Evolutionary conservation across 2,113 vertebrate species (phyloP), one percentile per base, ranked within the genome.

Genomic region (Xenus cinereus): DNA sequence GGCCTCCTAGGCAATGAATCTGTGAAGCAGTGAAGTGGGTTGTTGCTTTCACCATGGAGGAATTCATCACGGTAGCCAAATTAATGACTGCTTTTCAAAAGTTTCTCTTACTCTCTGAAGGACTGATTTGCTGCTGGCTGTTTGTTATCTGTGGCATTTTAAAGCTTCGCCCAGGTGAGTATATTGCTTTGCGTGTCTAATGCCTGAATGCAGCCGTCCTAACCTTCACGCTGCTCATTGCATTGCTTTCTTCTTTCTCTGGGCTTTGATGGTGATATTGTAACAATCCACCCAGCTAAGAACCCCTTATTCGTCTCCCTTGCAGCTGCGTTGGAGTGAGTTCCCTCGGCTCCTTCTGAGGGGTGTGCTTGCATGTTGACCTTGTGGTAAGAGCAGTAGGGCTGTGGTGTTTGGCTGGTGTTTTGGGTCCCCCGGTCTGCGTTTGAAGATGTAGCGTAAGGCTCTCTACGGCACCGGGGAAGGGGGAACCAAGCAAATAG

Each of bases 1-100:
- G 67, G 81, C 84, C 66, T 96, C 77, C 53, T 50, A 60, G 87
- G 94, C 75, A 91, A 93, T 94, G 90, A 94, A 94, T 95, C 85
- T 94, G 69, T 50, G 80, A 78, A 93, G 64, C 66, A 45, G 64
- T 78, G 88, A 90, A 96, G 92, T 59, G 53, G 62, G 66, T 75
- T 91, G 86, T 45, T 75, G 86, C 88, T 93, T 95, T 92, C 83
- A 27, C 57, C 24, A 39, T 1, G 1, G 74, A 82, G 71, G 41
- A 89, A 92, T 93, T 92, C 35, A 75, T 96, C 74, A 79, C 8
- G 1, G 62, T 53, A 93, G 69, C 84, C 57, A 82, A 91, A 87
- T 91, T 94, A 92, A 95, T 72, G 72, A 68, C 86, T 66, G 24
- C 66, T 91, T 92, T 93, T 92, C 45, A 46, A 26, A 92, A 95